Conservation (phyloP, 1,140 invertebrate species). For the Scaptodrosophila lebanonensis region DNA sequence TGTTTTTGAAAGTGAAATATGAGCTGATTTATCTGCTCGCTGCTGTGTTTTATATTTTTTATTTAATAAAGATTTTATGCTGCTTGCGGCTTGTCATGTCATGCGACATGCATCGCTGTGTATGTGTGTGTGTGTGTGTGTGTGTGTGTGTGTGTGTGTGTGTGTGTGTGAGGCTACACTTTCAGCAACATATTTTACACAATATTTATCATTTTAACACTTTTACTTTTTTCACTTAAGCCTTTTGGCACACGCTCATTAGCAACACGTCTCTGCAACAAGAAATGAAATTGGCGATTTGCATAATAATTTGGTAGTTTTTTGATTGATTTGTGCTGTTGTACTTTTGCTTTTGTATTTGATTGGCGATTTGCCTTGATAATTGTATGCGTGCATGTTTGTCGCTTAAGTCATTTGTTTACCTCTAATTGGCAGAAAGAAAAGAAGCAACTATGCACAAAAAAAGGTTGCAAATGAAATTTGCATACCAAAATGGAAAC, state of each 20-base stretch:
- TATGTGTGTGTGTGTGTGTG: too few species aligned
- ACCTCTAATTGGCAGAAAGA: constrained; percentile 55
- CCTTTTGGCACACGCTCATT: constrained; percentile 1
- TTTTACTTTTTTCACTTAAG: constrained; percentile 45
- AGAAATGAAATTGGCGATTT: constrained; percentile 67
- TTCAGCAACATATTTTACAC: too few species aligned
- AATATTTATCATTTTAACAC: constrained; percentile 32
- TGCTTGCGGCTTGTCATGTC: too few species aligned
- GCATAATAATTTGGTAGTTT: constrained; percentile 64
- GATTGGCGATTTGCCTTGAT: constrained; percentile 7
- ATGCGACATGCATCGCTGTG: too few species aligned
- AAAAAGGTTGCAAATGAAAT: constrained; percentile 36
- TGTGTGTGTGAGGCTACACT: too few species aligned
- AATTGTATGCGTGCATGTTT: constrained; percentile 24
- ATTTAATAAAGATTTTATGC: constrained; percentile 12
- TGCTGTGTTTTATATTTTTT: not conserved
- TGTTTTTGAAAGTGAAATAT: constrained; percentile 48
- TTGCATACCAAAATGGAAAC: constrained; percentile 55
- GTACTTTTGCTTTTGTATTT: constrained; percentile 9
- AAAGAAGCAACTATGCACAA: constrained; percentile 47
- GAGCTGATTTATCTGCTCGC: constrained; percentile 37
- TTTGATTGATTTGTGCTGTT: constrained; percentile 51
- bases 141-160: too few species aligned
- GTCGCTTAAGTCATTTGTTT: constrained; percentile 50
- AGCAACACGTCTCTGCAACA: constrained; percentile 6